These are phyloP conservation scores for Ramazzottius varieornatus DNA, from an alignment of 2,888 invertebrate genomes.

Conservation along the genomic window DNA sequence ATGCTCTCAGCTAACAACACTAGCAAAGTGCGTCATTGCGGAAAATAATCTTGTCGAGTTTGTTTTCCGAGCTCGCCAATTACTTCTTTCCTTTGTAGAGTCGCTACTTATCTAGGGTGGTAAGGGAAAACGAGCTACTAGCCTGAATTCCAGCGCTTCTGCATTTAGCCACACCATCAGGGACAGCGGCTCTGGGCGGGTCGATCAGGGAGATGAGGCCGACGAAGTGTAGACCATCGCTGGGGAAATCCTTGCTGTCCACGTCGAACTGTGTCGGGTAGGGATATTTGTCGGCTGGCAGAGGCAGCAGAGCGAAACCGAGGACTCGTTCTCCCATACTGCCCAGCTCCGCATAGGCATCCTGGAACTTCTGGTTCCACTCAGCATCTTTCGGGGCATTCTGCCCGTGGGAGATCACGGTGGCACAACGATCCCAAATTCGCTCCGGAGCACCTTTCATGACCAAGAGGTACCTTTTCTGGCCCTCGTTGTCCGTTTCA, in stretches of 20 bases:
- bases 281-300: slow-evolving; percentile 12
- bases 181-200: slow-evolving; percentile 24
- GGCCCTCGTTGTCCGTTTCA: slow-evolving; percentile 18
- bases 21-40: too few relatives aligned
- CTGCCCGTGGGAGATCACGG: slow-evolving; percentile 8
- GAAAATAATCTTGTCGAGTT: too few relatives aligned
- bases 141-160: slow-evolving; percentile 23
- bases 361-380: slow-evolving; percentile 8
- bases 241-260: slow-evolving; percentile 22
- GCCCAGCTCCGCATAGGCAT: slow-evolving; percentile 27
- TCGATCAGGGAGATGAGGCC: slow-evolving; percentile 26
- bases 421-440: slow-evolving; percentile 10
- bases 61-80: too few relatives aligned
- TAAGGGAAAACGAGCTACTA: too few relatives aligned
- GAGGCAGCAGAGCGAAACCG: slow-evolving; percentile 14
- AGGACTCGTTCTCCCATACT: slow-evolving; percentile 29
- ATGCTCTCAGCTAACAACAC: too few relatives aligned
- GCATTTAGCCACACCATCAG: slow-evolving; percentile 24
- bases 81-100: too few relatives aligned
- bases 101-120: too few relatives aligned
- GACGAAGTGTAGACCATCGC: slow-evolving; percentile 32
- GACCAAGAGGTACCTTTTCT: slow-evolving; percentile 23
- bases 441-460: slow-evolving; percentile 10
- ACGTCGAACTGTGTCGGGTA: slow-evolving; percentile 13
- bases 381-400: slow-evolving; percentile 14